Percentiles rank a stretch among this genome's conserved stretches.
These are phyloP conservation scores for Neuroscelio doddi DNA, from an alignment of 2,888 invertebrate genomes.

Conservation along the genomic window DNA sequence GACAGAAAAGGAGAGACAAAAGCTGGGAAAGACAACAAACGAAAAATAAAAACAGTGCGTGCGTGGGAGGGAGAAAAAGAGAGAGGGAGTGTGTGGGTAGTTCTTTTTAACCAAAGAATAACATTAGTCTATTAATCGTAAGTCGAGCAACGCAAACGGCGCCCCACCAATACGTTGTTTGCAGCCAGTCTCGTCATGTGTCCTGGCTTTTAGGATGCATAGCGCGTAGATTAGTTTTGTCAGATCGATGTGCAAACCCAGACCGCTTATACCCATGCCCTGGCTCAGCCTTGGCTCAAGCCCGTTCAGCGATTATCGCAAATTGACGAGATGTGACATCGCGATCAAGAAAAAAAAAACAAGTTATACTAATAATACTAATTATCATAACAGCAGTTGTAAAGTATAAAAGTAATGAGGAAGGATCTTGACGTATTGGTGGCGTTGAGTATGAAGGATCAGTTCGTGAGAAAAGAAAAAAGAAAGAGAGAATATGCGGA, in stretches of 20 bases:
- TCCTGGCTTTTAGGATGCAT: slow-evolving; percentile 49
- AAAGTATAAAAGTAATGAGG: background rate
- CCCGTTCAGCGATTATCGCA: too few relatives aligned
- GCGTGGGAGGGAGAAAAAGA: too few relatives aligned
- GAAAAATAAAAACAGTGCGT: background rate
- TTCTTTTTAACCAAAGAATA: slow-evolving; percentile 70
- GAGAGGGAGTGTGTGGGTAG: slow-evolving; percentile 51
- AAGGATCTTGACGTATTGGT: slow-evolving; percentile 3
- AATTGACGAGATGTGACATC: too few relatives aligned
- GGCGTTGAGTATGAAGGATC: slow-evolving; percentile 14
- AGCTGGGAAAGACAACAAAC: background rate
- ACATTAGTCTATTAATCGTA: slow-evolving; percentile 58
- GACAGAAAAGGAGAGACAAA: slow-evolving; percentile 12
- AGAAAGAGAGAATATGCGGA: background rate
- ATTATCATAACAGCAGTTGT: background rate
- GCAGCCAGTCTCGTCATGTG: slow-evolving; percentile 40
- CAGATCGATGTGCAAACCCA: slow-evolving; percentile 54
- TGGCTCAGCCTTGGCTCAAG: background rate
- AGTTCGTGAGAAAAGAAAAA: too few relatives aligned
- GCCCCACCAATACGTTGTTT: slow-evolving; percentile 45
- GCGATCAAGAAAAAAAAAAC: slow-evolving; percentile 9
- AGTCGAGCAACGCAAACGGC: slow-evolving; percentile 40
- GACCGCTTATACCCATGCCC: slow-evolving; percentile 6
- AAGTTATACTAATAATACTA: slow-evolving; percentile 14
- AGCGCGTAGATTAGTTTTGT: slow-evolving; percentile 48